phyloP scores from a whole-genome alignment of 2,113 vertebrate genomes.

The Stegastes partitus region DNA sequence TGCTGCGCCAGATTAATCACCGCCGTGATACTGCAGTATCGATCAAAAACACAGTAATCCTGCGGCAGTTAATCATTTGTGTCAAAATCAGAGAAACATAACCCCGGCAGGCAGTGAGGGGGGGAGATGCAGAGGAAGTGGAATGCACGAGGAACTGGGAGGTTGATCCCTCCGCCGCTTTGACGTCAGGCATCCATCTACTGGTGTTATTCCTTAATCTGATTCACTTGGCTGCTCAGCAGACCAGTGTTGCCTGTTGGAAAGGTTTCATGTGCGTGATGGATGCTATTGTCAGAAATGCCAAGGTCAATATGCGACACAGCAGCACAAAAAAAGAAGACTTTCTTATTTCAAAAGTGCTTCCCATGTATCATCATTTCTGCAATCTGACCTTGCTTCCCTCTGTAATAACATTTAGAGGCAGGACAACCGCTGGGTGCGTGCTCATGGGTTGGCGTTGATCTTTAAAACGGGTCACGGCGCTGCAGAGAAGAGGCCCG shows the following conservation, averaged over 20 bases:
- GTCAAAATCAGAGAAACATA: constrained; percentile 74
- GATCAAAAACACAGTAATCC: constrained; percentile 68
- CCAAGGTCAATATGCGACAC: constrained; percentile 95
- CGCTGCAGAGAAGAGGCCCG: constrained; percentile 80
- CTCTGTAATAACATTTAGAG: constrained; percentile 94
- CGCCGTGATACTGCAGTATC: constrained; percentile 48
- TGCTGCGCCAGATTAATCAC: constrained; percentile 50
- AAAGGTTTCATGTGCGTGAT: constrained; percentile 93
- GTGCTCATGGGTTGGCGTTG: constrained; percentile 86
- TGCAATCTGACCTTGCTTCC: constrained; percentile 93
- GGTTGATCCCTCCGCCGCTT: constrained; percentile 88
- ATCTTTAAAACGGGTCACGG: constrained; percentile 89
- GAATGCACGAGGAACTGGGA: constrained; percentile 79
- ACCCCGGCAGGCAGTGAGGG: constrained; percentile 51
- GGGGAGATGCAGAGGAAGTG: constrained; percentile 80
- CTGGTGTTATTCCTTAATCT: constrained; percentile 91
- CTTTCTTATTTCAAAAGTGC: constrained; percentile 90
- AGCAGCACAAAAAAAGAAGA: constrained; percentile 82
- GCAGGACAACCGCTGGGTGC: constrained; percentile 92
- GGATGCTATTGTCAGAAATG: constrained; percentile 97
- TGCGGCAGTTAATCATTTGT: constrained; percentile 73
- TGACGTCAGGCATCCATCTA: constrained; percentile 92
- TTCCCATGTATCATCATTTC: constrained; percentile 94
- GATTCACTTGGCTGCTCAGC: constrained; percentile 91
- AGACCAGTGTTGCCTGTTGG: constrained; percentile 89